These are phyloP conservation scores for Heloderma charlesbogerti DNA, from an alignment of 2,113 vertebrate species.

Conservation along the genomic window DNA sequence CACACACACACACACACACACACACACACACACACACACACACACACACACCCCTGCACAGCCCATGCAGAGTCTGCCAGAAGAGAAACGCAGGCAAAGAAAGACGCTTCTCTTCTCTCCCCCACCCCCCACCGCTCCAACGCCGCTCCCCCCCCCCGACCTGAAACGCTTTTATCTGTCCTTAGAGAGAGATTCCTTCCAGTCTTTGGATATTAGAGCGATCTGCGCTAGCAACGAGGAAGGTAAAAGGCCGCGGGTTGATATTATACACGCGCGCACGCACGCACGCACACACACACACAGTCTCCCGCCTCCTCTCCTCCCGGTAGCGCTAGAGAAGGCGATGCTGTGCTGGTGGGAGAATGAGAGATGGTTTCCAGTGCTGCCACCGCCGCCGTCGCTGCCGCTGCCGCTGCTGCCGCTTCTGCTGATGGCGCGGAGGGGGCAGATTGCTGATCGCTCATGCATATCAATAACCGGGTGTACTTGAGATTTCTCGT, in stretches of 20 bases:
- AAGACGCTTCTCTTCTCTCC: constrained; percentile 50
- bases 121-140: neutral
- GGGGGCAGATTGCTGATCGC: constrained; percentile 72
- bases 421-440: constrained; percentile 64
- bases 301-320: constrained; percentile 59
- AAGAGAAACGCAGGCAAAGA: no score
- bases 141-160: constrained; percentile 49
- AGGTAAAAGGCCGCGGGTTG: constrained; percentile 72
- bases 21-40: constrained; percentile 40
- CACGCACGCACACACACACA: no score
- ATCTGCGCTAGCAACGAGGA: constrained; percentile 61
- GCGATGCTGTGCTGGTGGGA: constrained; percentile 57
- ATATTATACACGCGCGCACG: no score
- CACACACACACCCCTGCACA: constrained; percentile 8
- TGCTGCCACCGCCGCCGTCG: constrained; percentile 60
- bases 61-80: no score
- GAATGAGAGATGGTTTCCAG: constrained; percentile 70
- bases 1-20: constrained; percentile 46
- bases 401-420: neutral
- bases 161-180: constrained; percentile 79
- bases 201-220: constrained; percentile 64
- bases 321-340: constrained; percentile 52
- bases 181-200: constrained; percentile 74
- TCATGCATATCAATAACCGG: constrained; percentile 82
- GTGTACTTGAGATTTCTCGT: constrained; percentile 87